Evolutionary conservation across 2,113 vertebrate genomes (phyloP), one percentile per base, ranked within the genome.

Genomic region (Geococcyx californianus): DNA sequence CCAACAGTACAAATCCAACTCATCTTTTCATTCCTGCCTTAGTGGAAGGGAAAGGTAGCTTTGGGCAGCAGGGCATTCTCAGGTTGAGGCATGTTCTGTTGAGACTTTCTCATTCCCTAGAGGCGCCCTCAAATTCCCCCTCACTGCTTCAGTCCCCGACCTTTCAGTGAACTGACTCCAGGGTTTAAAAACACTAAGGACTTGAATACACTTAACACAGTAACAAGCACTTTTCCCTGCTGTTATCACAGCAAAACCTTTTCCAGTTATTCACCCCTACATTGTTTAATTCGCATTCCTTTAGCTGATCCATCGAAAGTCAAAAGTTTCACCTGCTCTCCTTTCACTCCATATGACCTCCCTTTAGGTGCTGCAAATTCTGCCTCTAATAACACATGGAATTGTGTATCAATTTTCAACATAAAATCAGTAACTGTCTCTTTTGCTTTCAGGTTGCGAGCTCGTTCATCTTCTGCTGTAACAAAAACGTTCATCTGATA

Each of bases 121-220:
- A 88, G 85, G 69, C 67, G 83, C 74, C 63, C 72, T 80, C 66
- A 76, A 76, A 93, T 34, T 94, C 45, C 19, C 36, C 67, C 75
- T 83, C 78, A 76, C 31, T n/a, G 3, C 31, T 83, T 94, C 90
- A 90, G 45, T 76, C 15, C 1, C 59, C 93, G 82, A 91, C 75
- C 88, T 92, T 85, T 54, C 90, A 73, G 90, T 85, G 84, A 96
- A 95, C 95, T 49, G 67, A 67, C 74, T 91, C 70, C 33, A 16
- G 60, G 62, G 51, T n/a, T 76, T 88, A 64, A 90, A 76, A 82
- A 31, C 62, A 85, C 54, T 38, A 64, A 64, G 16, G 62, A n/a
- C 49, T 73, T 36, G n/a, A 85, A 69, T n/a, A 73, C 11, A n/a
- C 63, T 62, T 24, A 70, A 47, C 56, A 59, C 60, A 60, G 14